phyloP scores from a whole-genome alignment of 1,140 invertebrate genomes.

The Paralvinella palmiformis region DNA sequence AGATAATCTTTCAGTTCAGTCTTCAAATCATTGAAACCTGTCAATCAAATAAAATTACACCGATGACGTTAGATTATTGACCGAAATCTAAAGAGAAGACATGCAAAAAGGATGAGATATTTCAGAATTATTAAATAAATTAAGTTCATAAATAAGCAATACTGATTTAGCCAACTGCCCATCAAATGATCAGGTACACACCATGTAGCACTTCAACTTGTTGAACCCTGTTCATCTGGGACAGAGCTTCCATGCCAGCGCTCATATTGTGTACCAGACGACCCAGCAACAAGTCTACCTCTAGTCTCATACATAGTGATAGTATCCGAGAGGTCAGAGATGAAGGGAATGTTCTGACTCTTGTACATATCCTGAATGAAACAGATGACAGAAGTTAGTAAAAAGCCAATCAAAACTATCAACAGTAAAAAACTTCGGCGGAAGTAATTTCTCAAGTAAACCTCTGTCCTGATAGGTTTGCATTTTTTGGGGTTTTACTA shows the following conservation, averaged over 20 bases:
- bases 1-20: constrained; percentile 76
- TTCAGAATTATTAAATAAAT: too few relatives aligned
- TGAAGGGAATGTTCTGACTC: constrained; percentile 52
- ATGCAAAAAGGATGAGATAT: too few relatives aligned
- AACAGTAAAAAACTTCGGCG: too few relatives aligned
- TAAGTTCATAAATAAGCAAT: too few relatives aligned
- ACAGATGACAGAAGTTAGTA: too few relatives aligned
- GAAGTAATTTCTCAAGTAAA: too few relatives aligned
- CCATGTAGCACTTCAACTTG: constrained; percentile 74
- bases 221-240: constrained; percentile 70
- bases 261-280: constrained; percentile 59
- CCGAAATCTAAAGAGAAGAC: too few relatives aligned
- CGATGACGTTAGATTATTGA: too few relatives aligned
- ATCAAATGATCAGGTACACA: constrained; percentile 31
- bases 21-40: constrained; percentile 81
- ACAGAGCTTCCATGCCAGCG: constrained; percentile 67
- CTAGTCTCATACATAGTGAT: constrained; percentile 79
- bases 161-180: too few relatives aligned
- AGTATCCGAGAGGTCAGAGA: constrained; percentile 77
- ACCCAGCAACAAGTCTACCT: constrained; percentile 36
- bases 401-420: too few relatives aligned
- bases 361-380: constrained; percentile 42
- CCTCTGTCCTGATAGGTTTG: too few relatives aligned
- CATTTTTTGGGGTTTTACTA: too few relatives aligned
- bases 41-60: constrained; percentile 29